These are phyloP conservation scores for Drosophila meridionalis DNA, from an alignment of 2,888 invertebrate genomes.

Conservation along the genomic window DNA sequence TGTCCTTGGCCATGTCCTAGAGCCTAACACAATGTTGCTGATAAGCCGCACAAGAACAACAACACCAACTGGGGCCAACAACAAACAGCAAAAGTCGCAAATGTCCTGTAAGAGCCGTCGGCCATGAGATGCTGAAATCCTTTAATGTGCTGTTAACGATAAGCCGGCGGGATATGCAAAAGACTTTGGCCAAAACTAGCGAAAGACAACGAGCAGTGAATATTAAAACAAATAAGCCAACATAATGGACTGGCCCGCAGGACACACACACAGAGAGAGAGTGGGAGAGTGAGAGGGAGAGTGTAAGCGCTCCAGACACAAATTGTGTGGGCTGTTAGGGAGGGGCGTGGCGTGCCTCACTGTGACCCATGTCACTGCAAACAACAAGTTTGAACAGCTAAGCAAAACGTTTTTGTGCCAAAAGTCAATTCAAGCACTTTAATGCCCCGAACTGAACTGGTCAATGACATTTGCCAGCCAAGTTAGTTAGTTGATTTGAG, in stretches of 20 bases:
- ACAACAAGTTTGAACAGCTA: constrained; percentile 54
- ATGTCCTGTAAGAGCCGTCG: constrained; percentile 46
- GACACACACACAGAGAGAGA: constrained; percentile 3
- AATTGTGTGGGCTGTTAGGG: constrained; percentile 9
- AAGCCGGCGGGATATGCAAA: constrained; percentile 72
- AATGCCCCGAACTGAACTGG: constrained; percentile 51
- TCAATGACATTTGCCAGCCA: constrained; percentile 65
- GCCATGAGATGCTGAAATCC: constrained; percentile 62
- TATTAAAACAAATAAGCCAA: constrained; percentile 80
- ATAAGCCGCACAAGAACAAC: constrained; percentile 26
- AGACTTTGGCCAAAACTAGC: constrained; percentile 71
- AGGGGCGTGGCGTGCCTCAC: constrained; percentile 10
- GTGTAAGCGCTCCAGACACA: constrained; percentile 12
- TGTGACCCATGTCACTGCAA: constrained; percentile 72
- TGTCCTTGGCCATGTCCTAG: constrained; percentile 19
- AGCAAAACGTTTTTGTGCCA: constrained; percentile 36
- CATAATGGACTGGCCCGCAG: constrained; percentile 62
- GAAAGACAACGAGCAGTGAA: constrained; percentile 71
- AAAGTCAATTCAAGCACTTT: constrained; percentile 45
- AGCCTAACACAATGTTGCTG: constrained; percentile 22
- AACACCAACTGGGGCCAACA: constrained; percentile 23
- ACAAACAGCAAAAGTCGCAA: constrained; percentile 51
- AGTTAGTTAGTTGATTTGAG: constrained; percentile 32
- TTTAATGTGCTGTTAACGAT: constrained; percentile 80
- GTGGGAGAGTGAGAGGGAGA: background rate